Base-by-base conservation (phyloP, 2,113 vertebrate species). In the Eublepharis macularius region DNA sequence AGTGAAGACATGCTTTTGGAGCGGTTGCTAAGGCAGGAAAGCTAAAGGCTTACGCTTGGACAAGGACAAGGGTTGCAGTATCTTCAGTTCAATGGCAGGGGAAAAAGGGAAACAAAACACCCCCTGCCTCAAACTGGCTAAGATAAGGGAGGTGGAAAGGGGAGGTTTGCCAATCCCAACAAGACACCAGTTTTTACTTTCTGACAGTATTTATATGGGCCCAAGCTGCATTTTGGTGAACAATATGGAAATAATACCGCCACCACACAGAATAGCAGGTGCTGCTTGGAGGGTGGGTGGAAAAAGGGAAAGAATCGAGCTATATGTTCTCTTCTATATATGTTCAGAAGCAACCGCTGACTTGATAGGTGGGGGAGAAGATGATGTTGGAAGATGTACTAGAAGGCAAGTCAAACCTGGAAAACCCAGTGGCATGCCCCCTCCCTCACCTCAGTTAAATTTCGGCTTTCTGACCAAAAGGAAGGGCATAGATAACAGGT, bases 101-200 rank as follows among this genome's bases (percentile, higher is more conserved):
- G 77, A 89, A 81, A 24, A 82, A 78, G 88, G n/a, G n/a, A n/a
- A n/a, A n/a, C n/a, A 89, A 80, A 19, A 32, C 29, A 10, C 19
- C 24, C 76, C 9, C 69, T 21, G 68, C 45, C 41, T 54, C 43
- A 36, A 49, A 60, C 19, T 5, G 54, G 76, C n/a, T 73, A 24
- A 74, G 65, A 54, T n/a, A 21, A 66, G 13, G n/a, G 68, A 81
- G 76, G 65, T 70, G 90, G 54, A 88, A 91, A 90, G 84, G 83
- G 34, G n/a, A 87, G 76, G 24, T 32, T 12, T 13, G 19, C n/a
- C 69, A 6, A 6, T 80, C 80, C 65, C 76, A 87, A 91, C 88
- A 81, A 63, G 26, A 94, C 93, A 94, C 88, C 87, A 80, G 84
- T 72, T 69, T 87, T 93, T 92, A 91, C 19, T 17, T 82, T 94